Percentiles rank a stretch among this genome's conserved stretches.
phyloP scores from a whole-genome alignment of 2,113 vertebrate species.

The Edolisoma coerulescens region DNA sequence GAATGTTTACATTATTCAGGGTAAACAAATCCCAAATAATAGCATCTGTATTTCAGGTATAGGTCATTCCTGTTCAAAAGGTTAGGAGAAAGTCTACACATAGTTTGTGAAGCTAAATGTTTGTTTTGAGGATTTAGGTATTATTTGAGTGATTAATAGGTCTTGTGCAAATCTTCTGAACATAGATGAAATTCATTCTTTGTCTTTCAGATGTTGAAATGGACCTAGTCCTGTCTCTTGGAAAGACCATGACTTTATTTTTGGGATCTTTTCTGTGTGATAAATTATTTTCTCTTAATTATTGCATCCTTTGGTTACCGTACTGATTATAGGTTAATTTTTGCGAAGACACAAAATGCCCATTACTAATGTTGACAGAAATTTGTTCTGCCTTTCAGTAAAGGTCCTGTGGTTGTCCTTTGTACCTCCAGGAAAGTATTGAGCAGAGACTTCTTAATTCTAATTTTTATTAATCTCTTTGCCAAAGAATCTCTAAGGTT shows the following conservation, averaged over 20 bases:
- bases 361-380: not conserved
- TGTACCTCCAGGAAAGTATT: not conserved
- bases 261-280: not conserved
- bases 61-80: not conserved
- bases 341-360: not conserved
- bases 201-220: not conserved
- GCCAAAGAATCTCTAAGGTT: not conserved
- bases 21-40: not conserved
- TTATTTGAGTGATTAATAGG: not conserved
- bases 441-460: not conserved
- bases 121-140: not conserved
- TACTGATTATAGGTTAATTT: not conserved
- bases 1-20: not conserved
- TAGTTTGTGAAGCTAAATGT: not conserved
- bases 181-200: not conserved
- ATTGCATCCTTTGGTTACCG: not conserved
- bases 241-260: not conserved
- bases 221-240: not conserved
- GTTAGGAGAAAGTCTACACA: not conserved
- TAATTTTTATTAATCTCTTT: not conserved
- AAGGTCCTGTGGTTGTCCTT: not conserved
- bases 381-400: not conserved
- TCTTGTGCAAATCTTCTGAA: not conserved
- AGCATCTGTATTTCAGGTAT: not conserved
- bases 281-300: not conserved